Evolutionary conservation across 2,113 vertebrate species (phyloP), one percentile per base, ranked within the genome.

Genomic region (Equus przewalskii): DNA sequence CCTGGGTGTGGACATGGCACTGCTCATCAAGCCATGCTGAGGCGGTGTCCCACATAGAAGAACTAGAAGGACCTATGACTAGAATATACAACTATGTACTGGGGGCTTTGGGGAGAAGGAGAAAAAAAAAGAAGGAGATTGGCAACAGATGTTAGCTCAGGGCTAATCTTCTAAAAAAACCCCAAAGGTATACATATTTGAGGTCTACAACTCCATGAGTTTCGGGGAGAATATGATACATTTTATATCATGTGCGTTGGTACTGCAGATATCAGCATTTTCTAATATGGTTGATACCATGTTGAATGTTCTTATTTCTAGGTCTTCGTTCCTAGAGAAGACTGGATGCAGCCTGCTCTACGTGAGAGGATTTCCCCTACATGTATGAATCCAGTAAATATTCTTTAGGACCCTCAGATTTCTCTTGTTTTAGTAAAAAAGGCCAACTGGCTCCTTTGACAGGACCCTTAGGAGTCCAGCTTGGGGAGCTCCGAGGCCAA

Each of bases 271-370:
- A 51, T 22, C 30, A 13, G 21, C 51, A 58, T 80, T 64, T 90
- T 69, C 62, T 51, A 41, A 15, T 81, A 86, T n/a, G 7, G 30
- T 92, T 94, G 14, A 28, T 44, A 22, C 22, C 78, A 6, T 5
- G 19, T 49, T 82, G 46, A 67, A 58, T 1, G 41, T 94, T 76
- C 36, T 46, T 76, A 85, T 78, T 75, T 62, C 33, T 3, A 76
- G 58, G 73, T 89, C 24, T 96, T 92, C 21, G 46, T 87, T 90
- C 92, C 49, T 82, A 82, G 41, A 95, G 56, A 24, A 81, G 58
- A 92, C 44, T 30, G 54, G 64, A 97, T 18, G 5, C 18, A 76
- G 67, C 51, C 30, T 69, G 33, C 19, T 89, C 49, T 80, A 64
- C 46, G 33, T 30, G 44, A 73, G 22, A 46, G 28, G 7, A 69